Conservation (phyloP, 2,113 vertebrate species). For the Oncorhynchus tshawytscha region DNA sequence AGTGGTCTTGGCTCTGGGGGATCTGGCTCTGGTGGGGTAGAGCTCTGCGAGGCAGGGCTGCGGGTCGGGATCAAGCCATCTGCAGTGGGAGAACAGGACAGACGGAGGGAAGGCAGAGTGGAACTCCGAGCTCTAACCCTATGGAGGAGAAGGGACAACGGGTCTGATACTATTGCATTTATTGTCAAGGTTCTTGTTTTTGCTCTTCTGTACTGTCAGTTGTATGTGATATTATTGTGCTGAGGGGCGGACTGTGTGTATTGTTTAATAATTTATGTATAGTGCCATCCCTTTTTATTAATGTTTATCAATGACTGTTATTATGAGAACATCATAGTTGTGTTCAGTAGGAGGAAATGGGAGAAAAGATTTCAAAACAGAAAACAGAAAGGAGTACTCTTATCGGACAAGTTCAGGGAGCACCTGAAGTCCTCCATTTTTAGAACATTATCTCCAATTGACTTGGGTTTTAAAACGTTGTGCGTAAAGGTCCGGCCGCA, state of each 20-base stretch:
- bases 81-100: conserved; percentile 69
- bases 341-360: no score
- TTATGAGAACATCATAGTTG: no score
- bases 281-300: conserved; percentile 12
- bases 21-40: conserved; percentile 26
- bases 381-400: neutral
- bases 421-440: no score
- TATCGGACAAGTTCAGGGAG: no score
- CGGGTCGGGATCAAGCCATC: conserved; percentile 67
- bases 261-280: conserved; percentile 3
- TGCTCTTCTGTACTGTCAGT: conserved; percentile 55
- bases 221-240: conserved; percentile 44
- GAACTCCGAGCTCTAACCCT: conserved; percentile 51
- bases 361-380: no score
- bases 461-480: neutral
- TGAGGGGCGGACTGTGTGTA: neutral
- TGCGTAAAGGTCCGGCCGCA: neutral
- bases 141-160: conserved; percentile 28
- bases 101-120: conserved; percentile 49
- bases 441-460: conserved; percentile 5
- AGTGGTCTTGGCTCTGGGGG: conserved; percentile 27
- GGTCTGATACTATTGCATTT: conserved; percentile 52
- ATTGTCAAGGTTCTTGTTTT: conserved; percentile 56
- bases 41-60: neutral
- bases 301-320: neutral